phyloP scores from a whole-genome alignment of 2,797 vertebrate species.

The Characodon lateralis region DNA sequence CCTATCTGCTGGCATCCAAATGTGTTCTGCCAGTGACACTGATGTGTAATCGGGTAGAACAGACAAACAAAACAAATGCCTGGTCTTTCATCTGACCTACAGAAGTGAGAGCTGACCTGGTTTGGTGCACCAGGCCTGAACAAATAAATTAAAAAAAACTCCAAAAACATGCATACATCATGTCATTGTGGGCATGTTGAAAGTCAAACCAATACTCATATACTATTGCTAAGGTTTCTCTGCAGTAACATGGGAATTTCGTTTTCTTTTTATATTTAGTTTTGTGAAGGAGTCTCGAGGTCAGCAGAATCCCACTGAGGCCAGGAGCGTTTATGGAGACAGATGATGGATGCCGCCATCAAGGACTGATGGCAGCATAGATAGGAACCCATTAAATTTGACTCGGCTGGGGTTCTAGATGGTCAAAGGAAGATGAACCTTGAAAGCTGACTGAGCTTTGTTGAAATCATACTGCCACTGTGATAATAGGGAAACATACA shows the following conservation, averaged over 20 bases:
- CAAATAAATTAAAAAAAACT: neutral
- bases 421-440: constrained; percentile 24
- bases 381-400: constrained; percentile 49
- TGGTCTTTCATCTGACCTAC: constrained; percentile 50
- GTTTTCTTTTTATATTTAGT: constrained; percentile 44
- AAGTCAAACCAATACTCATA: neutral
- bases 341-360: constrained; percentile 38
- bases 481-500: constrained; percentile 10
- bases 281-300: constrained; percentile 35
- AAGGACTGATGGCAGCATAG: constrained; percentile 49
- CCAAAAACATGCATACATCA: neutral
- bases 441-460: constrained; percentile 12
- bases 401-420: constrained; percentile 15
- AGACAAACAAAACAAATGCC: constrained; percentile 62
- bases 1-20: constrained; percentile 22
- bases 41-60: constrained; percentile 51
- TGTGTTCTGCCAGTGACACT: constrained; percentile 54
- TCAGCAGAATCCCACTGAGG: constrained; percentile 32
- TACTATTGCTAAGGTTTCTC: constrained; percentile 21
- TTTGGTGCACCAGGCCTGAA: constrained; percentile 10
- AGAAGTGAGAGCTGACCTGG: constrained; percentile 38
- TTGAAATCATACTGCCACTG: constrained; percentile 13
- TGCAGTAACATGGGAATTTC: constrained; percentile 38
- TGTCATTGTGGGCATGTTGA: neutral
- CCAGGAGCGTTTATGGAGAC: constrained; percentile 42